Evolutionary conservation across 1,140 invertebrate species (phyloP).

Genomic region (Zaprionus capensis): DNA sequence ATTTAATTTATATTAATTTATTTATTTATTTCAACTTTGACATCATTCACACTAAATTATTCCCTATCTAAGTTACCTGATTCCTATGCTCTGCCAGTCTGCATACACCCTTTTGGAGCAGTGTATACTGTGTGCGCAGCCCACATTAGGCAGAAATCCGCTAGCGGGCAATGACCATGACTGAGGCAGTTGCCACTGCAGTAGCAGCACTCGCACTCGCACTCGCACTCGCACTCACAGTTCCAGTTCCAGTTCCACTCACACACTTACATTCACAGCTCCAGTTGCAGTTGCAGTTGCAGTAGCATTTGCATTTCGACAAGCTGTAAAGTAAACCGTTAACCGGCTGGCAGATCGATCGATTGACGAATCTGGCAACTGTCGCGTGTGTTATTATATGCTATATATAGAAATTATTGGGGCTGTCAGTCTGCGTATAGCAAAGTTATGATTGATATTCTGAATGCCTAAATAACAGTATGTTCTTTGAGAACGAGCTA

Average conservation of each 20-base stretch:
- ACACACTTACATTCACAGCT: conserved; percentile 17
- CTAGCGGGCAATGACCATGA: conserved; percentile 77
- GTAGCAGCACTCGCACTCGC: conserved; percentile 20
- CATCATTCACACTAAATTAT: background rate
- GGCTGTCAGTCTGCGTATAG: background rate
- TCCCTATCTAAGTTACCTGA: background rate
- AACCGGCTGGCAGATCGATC: conserved; percentile 9
- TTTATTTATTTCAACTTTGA: background rate
- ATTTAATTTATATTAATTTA: background rate
- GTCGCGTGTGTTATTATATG: background rate
- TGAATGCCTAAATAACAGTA: background rate
- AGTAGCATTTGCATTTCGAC: conserved; percentile 34
- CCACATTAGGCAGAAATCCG: conserved; percentile 50
- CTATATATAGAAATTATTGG: background rate
- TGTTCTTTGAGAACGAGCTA: background rate
- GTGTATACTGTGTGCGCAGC: conserved; percentile 35
- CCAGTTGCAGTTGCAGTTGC: conserved; percentile 36
- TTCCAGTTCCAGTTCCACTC: conserved; percentile 21
- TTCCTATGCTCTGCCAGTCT: too few relatives aligned
- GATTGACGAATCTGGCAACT: conserved; percentile 18
- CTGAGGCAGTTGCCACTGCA: conserved; percentile 27
- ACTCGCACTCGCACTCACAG: conserved; percentile 17
- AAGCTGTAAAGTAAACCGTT: conserved; percentile 22
- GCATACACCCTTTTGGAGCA: background rate
- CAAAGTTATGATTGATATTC: background rate